These are phyloP conservation scores for Lamellibrachia luymesi DNA, from an alignment of 1,140 invertebrate genomes.

Conservation along the genomic window DNA sequence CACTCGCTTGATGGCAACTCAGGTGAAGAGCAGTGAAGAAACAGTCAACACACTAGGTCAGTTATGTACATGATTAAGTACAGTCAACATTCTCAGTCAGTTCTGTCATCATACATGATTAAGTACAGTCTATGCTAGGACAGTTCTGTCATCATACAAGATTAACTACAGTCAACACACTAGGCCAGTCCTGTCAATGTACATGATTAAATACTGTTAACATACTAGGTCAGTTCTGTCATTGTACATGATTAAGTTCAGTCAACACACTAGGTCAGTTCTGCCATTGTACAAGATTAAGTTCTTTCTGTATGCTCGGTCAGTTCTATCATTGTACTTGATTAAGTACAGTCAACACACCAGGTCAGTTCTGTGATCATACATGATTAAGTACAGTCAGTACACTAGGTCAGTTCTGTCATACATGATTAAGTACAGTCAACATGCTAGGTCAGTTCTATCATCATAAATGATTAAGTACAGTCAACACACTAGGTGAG, in stretches of 20 bases:
- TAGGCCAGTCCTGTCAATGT: neutral
- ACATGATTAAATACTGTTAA: neutral
- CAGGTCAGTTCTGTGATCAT: neutral
- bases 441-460: neutral
- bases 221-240: neutral
- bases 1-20: constrained; percentile 79
- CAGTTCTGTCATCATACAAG: neutral
- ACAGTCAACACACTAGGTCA: constrained; percentile 79
- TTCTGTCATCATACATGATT: neutral
- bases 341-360: neutral
- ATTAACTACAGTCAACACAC: neutral
- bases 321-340: neutral
- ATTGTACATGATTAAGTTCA: neutral
- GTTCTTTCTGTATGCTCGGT: neutral
- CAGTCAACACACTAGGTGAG: neutral
- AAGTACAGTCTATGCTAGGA: neutral
- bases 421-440: neutral
- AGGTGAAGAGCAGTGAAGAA: constrained; percentile 79
- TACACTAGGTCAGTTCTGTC: neutral
- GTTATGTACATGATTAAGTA: neutral
- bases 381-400: neutral
- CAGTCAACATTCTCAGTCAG: neutral
- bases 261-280: neutral
- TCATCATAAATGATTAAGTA: neutral
- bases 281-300: neutral